These are phyloP conservation scores for Nomada flava DNA, from an alignment of 2,888 invertebrate genomes.

Conservation along the genomic window DNA sequence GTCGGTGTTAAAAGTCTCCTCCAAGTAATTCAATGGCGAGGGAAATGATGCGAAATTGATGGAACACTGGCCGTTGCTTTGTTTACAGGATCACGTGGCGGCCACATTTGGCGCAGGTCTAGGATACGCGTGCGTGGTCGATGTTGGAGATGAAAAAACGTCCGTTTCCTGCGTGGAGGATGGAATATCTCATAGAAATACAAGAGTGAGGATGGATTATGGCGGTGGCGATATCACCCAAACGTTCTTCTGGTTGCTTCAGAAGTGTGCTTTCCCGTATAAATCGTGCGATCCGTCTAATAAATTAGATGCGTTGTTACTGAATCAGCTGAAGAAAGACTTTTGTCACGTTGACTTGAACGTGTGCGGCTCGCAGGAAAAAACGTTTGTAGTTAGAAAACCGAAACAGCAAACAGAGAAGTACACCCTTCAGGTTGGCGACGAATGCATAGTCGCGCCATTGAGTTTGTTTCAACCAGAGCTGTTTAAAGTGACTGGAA, in stretches of 20 bases:
- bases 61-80: slow-evolving; percentile 64
- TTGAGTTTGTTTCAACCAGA: slow-evolving; percentile 95
- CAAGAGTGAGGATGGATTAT: slow-evolving; percentile 93
- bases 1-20: slow-evolving; percentile 74
- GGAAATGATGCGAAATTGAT: slow-evolving; percentile 22
- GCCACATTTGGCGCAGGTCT: slow-evolving; percentile 94
- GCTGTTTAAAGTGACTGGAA: slow-evolving; percentile 93
- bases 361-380: slow-evolving; percentile 94
- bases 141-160: slow-evolving; percentile 97
- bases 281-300: slow-evolving; percentile 91
- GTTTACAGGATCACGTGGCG: slow-evolving; percentile 90
- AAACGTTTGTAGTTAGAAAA: slow-evolving; percentile 90
- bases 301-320: slow-evolving; percentile 91
- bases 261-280: slow-evolving; percentile 96
- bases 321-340: slow-evolving; percentile 94
- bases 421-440: slow-evolving; percentile 93
- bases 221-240: slow-evolving; percentile 97
- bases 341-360: slow-evolving; percentile 96
- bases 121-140: slow-evolving; percentile 96
- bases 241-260: slow-evolving; percentile 94
- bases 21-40: neutral
- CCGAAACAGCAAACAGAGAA: slow-evolving; percentile 89
- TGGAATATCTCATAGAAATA: slow-evolving; percentile 95
- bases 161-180: slow-evolving; percentile 98
- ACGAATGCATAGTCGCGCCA: slow-evolving; percentile 96